Evolutionary conservation across 2,888 invertebrate species (phyloP), one percentile per base, ranked within the genome.

Genomic region (Drosophila yooni): DNA sequence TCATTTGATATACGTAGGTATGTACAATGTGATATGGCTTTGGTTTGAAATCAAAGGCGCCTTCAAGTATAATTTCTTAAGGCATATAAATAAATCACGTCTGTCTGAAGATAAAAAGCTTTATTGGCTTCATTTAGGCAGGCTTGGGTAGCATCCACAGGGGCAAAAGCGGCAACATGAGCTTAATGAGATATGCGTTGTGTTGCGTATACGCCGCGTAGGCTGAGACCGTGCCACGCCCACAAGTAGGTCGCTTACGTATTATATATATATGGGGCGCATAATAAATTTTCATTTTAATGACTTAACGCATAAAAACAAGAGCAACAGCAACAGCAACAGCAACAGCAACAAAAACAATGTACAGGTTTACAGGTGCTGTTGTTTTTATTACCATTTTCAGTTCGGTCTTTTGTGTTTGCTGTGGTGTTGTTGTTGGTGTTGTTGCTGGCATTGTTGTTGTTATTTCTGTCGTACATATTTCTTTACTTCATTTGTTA

Each of bases 271-370:
- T 25, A 54, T 61, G 64, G 70, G 69, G 76, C 81, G 79, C 71
- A 82, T 88, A 90, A 91, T 91, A 91, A 91, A 91, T 91, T 90
- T 85, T 90, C 90, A 91, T 91, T 91, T 91, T 88, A 83, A 88
- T 88, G 89, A 83, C 85, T 83, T 80, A 78, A 78, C 79, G 83
- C 88, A 81, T 83, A 82, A 89, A 86, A 78, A 72, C 78, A 81
- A 74, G 50, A 81, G 67, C 73, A 68, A 68, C 51, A 74, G 21
- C 10, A 73, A 21, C 21, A 21, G 1, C 51, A 79, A 50, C 61
- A 68, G 27, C 57, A 79, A 65, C 68, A 86, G 36, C 48, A 61
- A 25, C 46, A 59, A 52, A 64, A 65, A 78, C 76, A 75, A 65
- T 53, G 65, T 76, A 34, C 70, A 60, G 75, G 51, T 65, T 85